Evolutionary conservation across 2,797 vertebrate species (phyloP), one percentile per base, ranked within the genome.

Genomic region (Sparidentex hasta): DNA sequence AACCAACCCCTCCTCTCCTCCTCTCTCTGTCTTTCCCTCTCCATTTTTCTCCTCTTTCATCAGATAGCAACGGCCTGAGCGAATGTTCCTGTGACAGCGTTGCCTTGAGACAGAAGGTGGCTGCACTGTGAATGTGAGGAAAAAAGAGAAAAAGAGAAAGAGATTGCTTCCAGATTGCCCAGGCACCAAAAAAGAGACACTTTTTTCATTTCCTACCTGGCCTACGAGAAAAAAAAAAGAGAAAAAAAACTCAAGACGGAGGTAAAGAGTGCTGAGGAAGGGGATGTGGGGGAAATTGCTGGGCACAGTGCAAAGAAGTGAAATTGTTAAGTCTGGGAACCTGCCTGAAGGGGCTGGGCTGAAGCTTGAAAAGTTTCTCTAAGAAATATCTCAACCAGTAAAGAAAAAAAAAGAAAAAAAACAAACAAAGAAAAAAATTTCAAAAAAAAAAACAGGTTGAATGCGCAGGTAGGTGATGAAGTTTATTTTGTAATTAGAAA

Each of bases 121-220:
- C 96, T 97, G 97, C 96, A 94, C 92, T 96, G 95, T 97, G 96
- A 92, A 90, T 88, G 90, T 83, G 90, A 95, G 96, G 82, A 86
- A 27, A 88, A 55, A 88, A 86, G 84, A 87, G 73, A 83, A 89
- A 88, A 38, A 38, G 33, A 90, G 94, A 95, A 95, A 95, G 96
- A 97, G 96, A 96, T 97, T 96, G 95, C 96, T 97, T 97, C 96
- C 96, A 96, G 96, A 96, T 96, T 96, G 97, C 97, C 97, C 97
- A 96, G 97, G 95, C 93, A 93, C 92, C 87, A 89, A 94, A 92
- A 94, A 90, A 92, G 86, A 90, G 94, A 96, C 96, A 95, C 86
- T 95, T 94, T 93, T 94, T 95, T 93, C 92, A 95, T 95, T 97
- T 97, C 94, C 95, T 96, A 97, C 95, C 95, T 96, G 96, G 96